Evolutionary conservation across 2,113 vertebrate genomes (phyloP).

Genomic region (Todiramphus saurophagus): DNA sequence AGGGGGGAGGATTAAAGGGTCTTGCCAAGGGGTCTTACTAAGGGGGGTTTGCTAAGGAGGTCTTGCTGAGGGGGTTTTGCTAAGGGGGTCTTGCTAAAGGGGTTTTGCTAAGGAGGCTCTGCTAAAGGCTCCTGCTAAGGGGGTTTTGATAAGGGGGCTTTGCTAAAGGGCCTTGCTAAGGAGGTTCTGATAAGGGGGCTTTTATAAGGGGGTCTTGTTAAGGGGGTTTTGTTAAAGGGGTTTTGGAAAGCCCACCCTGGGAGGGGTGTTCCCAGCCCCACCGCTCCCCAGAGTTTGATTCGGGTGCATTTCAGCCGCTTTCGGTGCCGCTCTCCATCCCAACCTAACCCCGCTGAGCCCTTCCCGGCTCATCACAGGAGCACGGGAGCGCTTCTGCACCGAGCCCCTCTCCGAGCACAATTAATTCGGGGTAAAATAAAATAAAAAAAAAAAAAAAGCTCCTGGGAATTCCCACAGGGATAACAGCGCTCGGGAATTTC

Average conservation of each 20-base stretch:
- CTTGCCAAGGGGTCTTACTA: too few species aligned
- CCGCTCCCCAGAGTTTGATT: not conserved
- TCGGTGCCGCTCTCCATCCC: not conserved
- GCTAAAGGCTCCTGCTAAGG: not conserved
- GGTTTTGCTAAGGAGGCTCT: not conserved
- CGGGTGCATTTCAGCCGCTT: not conserved
- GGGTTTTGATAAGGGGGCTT: not conserved
- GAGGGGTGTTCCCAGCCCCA: not conserved
- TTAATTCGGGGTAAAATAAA: not conserved
- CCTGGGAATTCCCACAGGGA: not conserved
- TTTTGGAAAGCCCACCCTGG: not conserved
- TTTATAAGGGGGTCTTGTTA: not conserved
- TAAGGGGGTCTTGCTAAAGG: too few species aligned
- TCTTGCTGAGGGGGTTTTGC: not conserved
- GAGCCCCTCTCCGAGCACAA: not conserved
- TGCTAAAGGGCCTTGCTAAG: not conserved
- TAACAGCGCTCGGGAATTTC: not conserved
- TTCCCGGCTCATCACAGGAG: not conserved
- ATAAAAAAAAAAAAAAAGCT: not conserved
- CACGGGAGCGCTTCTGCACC: not conserved
- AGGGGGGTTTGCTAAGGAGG: too few species aligned
- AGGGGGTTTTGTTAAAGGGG: not conserved
- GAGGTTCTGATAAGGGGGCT: too few species aligned
- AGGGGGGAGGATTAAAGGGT: fast-evolving
- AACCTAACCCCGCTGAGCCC: not conserved